Percentiles rank a stretch among this genome's conserved stretches.
Conservation (phyloP, 2,888 invertebrate genomes). For the Lathronympha strigana region DNA sequence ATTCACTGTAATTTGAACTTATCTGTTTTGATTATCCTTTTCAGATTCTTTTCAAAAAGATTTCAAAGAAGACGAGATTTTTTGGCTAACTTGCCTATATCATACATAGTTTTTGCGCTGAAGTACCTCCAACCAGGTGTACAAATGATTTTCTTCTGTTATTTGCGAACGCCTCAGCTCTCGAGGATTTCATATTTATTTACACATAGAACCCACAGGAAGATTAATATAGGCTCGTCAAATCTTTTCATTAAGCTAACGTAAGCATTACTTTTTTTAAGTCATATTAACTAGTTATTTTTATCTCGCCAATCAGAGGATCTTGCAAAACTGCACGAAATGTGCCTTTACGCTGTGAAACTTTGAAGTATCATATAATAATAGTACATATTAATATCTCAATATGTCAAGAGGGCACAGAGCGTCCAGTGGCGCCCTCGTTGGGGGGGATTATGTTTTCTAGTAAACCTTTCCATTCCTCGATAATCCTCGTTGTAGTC, state of each 20-base stretch:
- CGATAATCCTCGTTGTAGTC: too few species aligned
- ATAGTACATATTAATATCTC: too few species aligned
- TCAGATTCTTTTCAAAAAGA: conserved; percentile 74
- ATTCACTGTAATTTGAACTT: too few species aligned
- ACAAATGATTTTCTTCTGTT: conserved; percentile 63
- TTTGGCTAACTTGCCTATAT: conserved; percentile 68
- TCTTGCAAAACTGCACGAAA: too few species aligned
- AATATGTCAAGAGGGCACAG: too few species aligned
- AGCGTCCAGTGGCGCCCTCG: too few species aligned
- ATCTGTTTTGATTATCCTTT: not conserved
- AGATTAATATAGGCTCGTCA: conserved; percentile 71
- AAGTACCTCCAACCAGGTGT: conserved; percentile 50
- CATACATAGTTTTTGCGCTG: conserved; percentile 66
- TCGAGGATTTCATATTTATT: conserved; percentile 74
- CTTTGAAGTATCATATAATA: too few species aligned
- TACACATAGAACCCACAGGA: conserved; percentile 70
- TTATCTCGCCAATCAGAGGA: too few species aligned
- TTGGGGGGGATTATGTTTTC: too few species aligned
- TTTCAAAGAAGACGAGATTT: conserved; percentile 72
- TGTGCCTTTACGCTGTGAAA: too few species aligned
- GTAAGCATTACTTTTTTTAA: conserved; percentile 56
- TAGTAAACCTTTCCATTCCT: too few species aligned
- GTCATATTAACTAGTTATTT: too few species aligned
- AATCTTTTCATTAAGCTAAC: conserved; percentile 74
- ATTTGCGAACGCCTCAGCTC: conserved; percentile 71